Percentiles rank a stretch among this genome's conserved stretches.
Evolutionary conservation across 2,113 vertebrate genomes (phyloP).

Genomic region (Malaclemys terrapin): DNA sequence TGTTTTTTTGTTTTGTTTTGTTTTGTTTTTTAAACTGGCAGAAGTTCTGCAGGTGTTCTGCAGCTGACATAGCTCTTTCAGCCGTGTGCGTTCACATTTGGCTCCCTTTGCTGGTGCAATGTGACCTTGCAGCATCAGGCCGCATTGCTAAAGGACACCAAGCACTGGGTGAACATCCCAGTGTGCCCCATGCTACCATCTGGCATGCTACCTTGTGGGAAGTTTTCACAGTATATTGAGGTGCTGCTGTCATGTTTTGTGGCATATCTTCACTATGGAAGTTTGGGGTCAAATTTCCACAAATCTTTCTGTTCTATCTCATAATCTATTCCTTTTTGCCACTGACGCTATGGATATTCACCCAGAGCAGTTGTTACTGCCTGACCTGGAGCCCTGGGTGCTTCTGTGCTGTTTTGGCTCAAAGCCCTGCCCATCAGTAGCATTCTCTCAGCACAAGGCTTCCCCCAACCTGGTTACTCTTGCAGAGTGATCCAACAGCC

Average conservation of each 20-base stretch:
- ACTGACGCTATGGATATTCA: neutral
- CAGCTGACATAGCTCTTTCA: neutral
- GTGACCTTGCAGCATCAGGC: neutral
- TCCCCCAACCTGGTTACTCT: neutral
- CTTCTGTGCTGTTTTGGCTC: neutral
- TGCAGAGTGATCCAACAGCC: neutral
- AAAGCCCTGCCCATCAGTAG: neutral
- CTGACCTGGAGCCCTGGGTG: neutral
- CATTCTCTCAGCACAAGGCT: neutral
- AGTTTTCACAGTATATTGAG: neutral
- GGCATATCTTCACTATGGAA: neutral
- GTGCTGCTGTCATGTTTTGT: neutral
- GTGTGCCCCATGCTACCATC: fast-evolving
- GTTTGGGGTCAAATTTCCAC: neutral
- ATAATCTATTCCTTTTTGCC: neutral
- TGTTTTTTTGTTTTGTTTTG: too few species aligned
- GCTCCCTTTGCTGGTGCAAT: neutral
- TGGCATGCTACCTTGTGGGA: neutral
- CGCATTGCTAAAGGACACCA: neutral
- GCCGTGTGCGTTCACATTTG: neutral
- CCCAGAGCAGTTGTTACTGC: neutral
- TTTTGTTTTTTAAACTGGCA: neutral
- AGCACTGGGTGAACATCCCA: neutral
- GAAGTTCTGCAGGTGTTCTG: fast-evolving
- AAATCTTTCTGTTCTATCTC: neutral